A percentile compares a stretch with the other conserved stretches of the same genome.
Conservation (phyloP, 2,888 invertebrate genomes). For the Thymelicus sylvestris region DNA sequence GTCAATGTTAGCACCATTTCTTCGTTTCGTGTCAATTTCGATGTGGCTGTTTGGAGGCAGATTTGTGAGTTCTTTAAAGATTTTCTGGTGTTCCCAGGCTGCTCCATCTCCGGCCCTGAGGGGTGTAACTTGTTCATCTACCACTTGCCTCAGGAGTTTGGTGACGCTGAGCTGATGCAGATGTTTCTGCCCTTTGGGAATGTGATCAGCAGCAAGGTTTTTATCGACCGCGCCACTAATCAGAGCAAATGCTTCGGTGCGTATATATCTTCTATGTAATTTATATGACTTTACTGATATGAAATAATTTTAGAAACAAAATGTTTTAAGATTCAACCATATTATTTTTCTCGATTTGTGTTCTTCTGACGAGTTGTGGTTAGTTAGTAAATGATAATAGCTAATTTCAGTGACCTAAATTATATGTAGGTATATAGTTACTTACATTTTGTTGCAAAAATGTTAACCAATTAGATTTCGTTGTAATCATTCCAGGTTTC, state of each 20-base stretch:
- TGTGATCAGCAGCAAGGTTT: conserved; percentile 99
- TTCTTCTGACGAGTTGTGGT: too few relatives aligned
- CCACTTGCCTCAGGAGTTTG: conserved; percentile 99
- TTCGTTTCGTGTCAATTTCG: conserved; percentile 39
- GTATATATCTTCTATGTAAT: conserved; percentile 52
- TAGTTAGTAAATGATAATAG: too few relatives aligned
- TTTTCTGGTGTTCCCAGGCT: conserved; percentile 92
- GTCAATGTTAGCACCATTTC: conserved; percentile 40
- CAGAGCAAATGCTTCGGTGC: conserved; percentile 99
- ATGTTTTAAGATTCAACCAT: too few relatives aligned
- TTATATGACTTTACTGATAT: too few relatives aligned
- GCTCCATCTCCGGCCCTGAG: conserved; percentile 98
- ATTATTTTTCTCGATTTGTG: too few relatives aligned
- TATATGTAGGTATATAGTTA: too few relatives aligned
- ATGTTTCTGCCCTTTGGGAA: conserved; percentile 99
- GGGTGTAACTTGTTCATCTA: conserved; percentile 99
- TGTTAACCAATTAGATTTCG: neutral
- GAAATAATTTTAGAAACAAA: too few relatives aligned
- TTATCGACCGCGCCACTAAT: conserved; percentile 99
- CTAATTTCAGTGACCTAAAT: too few relatives aligned
- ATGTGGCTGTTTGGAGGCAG: conserved; percentile 69
- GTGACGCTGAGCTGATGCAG: conserved; percentile 99
- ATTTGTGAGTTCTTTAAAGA: conserved; percentile 88
- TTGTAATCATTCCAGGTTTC: conserved; percentile 89
- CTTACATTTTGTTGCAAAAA: neutral